These are phyloP conservation scores for Melanostoma mellinum DNA, from an alignment of 2,888 invertebrate genomes.

Conservation along the genomic window DNA sequence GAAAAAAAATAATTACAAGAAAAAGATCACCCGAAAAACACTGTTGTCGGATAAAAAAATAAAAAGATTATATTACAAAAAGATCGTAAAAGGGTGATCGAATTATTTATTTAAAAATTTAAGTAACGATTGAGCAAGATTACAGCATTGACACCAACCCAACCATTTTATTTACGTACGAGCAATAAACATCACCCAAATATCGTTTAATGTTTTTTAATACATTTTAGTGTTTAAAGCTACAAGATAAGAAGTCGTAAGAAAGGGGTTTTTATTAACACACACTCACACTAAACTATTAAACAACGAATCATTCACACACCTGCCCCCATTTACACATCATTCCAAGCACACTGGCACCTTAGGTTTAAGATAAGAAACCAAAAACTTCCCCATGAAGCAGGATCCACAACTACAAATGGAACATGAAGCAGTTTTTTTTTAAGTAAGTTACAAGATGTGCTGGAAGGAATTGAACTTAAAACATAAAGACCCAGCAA, in stretches of 20 bases:
- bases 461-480: not conserved
- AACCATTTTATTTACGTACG: not conserved
- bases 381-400: not conserved
- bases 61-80: slow-evolving; percentile 15
- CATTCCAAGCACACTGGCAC: slow-evolving; percentile 63
- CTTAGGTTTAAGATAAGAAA: slow-evolving; percentile 46
- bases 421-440: slow-evolving; percentile 11
- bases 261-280: not conserved
- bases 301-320: not conserved
- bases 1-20: slow-evolving; percentile 49
- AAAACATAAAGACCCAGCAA: slow-evolving; percentile 48
- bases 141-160: slow-evolving; percentile 53
- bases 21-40: not conserved
- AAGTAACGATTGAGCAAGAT: slow-evolving; percentile 20
- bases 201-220: not conserved
- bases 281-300: not conserved
- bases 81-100: slow-evolving; percentile 11
- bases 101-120: not conserved
- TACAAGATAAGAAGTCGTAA: no score
- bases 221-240: no score
- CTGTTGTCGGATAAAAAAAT: not conserved
- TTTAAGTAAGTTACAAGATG: slow-evolving; percentile 17
- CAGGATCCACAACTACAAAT: slow-evolving; percentile 21
- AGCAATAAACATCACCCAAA: not conserved
- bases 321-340: not conserved